Conservation (phyloP, 2,888 invertebrate species). For the Noctua janthina region DNA sequence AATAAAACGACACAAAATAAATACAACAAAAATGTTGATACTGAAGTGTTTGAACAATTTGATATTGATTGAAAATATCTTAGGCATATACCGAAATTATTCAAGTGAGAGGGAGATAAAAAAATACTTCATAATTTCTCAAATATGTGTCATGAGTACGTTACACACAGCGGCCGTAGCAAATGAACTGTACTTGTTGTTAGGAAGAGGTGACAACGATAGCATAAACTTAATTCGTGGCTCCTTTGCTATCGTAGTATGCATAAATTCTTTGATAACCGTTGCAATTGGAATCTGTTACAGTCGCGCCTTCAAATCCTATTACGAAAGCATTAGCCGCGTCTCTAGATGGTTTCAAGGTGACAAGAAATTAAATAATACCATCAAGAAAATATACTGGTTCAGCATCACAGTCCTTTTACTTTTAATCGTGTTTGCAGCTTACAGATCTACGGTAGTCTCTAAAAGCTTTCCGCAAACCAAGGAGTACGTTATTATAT, state of each 20-base stretch:
- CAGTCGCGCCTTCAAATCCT: not conserved
- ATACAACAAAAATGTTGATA: conserved; percentile 2
- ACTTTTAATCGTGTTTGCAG: not conserved
- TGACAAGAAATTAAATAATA: not conserved
- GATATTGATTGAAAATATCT: conserved; percentile 9
- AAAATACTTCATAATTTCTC: conserved; percentile 12
- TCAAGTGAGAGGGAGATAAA: not conserved
- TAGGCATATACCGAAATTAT: conserved; percentile 22
- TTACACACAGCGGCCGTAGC: conserved; percentile 1
- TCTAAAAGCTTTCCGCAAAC: not conserved
- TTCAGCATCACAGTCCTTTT: not conserved
- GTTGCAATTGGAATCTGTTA: not conserved
- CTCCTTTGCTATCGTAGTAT: not conserved
- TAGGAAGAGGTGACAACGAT: not conserved
- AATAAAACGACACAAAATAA: not conserved
- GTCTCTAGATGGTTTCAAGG: not conserved
- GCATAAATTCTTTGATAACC: not conserved
- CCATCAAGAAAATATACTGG: conserved; percentile 9
- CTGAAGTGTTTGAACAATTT: conserved; percentile 9
- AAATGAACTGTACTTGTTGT: conserved; percentile 8
- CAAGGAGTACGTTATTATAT: not conserved
- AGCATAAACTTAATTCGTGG: not conserved
- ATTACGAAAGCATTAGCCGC: not conserved
- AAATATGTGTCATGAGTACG: not conserved
- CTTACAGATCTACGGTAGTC: not conserved